Evolutionary conservation across 1,140 invertebrate species (phyloP), one percentile per base, ranked within the genome.

Genomic region (Melipona quadrifasciata): DNA sequence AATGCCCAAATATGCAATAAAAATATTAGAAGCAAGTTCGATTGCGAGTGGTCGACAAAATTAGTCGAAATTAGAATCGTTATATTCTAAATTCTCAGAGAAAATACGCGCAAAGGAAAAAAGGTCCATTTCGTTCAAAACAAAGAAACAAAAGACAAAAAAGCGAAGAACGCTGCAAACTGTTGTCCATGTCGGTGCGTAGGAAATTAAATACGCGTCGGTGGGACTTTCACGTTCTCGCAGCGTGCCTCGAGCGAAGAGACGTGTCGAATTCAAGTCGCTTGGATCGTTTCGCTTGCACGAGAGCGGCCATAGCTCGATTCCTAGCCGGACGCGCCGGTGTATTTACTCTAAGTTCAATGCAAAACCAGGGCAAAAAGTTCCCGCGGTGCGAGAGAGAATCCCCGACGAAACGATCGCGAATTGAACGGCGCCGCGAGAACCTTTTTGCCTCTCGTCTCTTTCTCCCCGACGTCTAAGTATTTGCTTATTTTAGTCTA

Each of bases 401-500:
- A 70, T 57, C 4, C 17, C 53, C 70, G 0, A 14, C 27, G 5
- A 24, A 39, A 61, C n/a, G 39, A 11, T 31, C 12, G 24, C 58
- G 31, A 61, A 55, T 31, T 31, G 14, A 34, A 34, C 24, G 2
- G 3, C 24, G 31, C 24, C 68, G 58, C 78, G 58, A 31, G 39
- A 8, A 74, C 61, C 34, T 14, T 1, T 19, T 11, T 31, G 14
- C 57, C 14, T 27, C 27, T 31, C 10, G 16, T 80, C 19, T 57
- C 11, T 82, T 8, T 21, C 27, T 8, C 10, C n/a, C 24, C 74
- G 17, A 0, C 39, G 21, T n/a, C 58, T 77, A 73, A 47, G 8
- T 47, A 34, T 82, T 55, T 67, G 80, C n/a, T 84, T 84, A 84
- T 57, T n/a, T 74, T 80, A 84, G 34, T 73, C 74, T 86, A 86